Conservation (phyloP, 2,113 vertebrate species). For the Epinephelus lanceolatus region DNA sequence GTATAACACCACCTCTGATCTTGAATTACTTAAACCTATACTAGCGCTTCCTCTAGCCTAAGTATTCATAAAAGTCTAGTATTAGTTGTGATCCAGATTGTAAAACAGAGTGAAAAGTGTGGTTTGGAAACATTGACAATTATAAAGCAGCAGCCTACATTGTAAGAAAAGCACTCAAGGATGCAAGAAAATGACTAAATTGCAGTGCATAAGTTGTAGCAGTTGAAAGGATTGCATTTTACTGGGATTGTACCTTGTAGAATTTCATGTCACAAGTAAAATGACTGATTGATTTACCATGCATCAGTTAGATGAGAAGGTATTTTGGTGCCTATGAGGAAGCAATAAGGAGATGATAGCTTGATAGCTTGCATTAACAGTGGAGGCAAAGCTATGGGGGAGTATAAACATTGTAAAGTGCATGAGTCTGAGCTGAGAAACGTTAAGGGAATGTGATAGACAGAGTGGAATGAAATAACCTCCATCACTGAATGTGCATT, state of each 20-base stretch:
- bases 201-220: too few species aligned
- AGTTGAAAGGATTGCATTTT: too few species aligned
- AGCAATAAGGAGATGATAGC: conserved; percentile 34
- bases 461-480: conserved; percentile 45
- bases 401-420: conserved; percentile 37
- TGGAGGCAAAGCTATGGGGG: conserved; percentile 22
- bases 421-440: conserved; percentile 27
- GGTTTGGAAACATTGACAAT: too few species aligned
- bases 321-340: conserved; percentile 8
- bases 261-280: too few species aligned
- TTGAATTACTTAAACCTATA: not conserved
- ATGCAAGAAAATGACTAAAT: not conserved
- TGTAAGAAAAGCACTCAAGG: too few species aligned
- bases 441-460: conserved; percentile 36
- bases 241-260: too few species aligned
- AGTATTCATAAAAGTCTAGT: not conserved
- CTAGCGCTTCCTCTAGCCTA: not conserved
- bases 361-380: conserved; percentile 57
- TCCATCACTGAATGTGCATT: conserved; percentile 39
- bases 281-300: conserved; percentile 5
- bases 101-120: not conserved
- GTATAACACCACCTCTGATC: not conserved
- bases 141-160: too few species aligned
- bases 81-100: not conserved
- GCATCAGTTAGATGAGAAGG: conserved; percentile 16